Conservation (phyloP, 2,113 vertebrate species). For the Cyanoderma ruficeps region DNA sequence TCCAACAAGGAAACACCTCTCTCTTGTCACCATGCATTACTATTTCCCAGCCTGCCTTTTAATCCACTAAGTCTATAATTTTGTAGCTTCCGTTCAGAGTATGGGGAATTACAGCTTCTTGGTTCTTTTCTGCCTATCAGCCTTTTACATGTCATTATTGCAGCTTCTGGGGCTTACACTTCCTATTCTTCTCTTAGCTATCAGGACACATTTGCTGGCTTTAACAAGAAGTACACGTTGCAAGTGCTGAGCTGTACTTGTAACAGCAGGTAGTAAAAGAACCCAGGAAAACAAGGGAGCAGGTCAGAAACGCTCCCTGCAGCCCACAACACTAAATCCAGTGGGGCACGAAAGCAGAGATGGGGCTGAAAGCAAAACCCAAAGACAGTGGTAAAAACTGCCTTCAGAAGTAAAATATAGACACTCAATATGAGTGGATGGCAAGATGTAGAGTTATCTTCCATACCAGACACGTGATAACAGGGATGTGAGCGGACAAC, state of each 20-base stretch:
- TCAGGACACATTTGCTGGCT: background rate
- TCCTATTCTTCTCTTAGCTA: background rate
- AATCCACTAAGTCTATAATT: background rate
- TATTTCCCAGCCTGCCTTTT: background rate
- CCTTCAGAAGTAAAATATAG: background rate
- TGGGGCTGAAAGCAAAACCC: background rate
- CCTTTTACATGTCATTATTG: background rate
- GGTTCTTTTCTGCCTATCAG: background rate
- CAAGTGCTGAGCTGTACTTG: background rate
- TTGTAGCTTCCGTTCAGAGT: background rate
- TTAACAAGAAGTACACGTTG: background rate
- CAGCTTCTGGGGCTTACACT: background rate
- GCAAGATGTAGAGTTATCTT: background rate
- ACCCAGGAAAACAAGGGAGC: background rate
- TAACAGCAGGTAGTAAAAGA: rapidly evolving
- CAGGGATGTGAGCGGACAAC: rapidly evolving
- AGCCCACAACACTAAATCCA: background rate
- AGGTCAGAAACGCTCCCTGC: background rate
- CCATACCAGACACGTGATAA: rapidly evolving
- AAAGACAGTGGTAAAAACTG: background rate
- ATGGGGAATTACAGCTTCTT: background rate
- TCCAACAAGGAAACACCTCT: background rate
- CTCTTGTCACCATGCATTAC: rapidly evolving
- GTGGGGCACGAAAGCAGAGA: background rate
- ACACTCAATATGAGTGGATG: rapidly evolving